Percentiles rank a stretch among this genome's conserved stretches.
phyloP scores from a whole-genome alignment of 2,797 vertebrate species.

The Distichodus sexfasciatus region DNA sequence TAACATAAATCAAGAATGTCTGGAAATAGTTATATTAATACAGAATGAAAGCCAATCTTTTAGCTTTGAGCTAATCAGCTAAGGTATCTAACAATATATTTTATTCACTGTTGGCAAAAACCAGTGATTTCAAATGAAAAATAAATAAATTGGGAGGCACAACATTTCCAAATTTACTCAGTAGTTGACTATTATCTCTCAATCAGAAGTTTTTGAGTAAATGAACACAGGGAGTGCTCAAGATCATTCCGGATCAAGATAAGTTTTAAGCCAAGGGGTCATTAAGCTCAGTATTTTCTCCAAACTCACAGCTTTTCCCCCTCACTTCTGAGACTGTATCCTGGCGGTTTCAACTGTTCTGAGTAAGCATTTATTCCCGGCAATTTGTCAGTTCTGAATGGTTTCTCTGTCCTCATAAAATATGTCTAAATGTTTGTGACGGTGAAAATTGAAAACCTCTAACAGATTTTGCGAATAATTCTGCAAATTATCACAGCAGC shows the following conservation, averaged over 20 bases:
- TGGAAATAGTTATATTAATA: neutral
- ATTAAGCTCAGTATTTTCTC: neutral
- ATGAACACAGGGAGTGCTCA: neutral
- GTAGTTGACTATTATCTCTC: too few species aligned
- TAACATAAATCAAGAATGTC: slow-evolving; percentile 13
- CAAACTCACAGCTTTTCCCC: slow-evolving; percentile 36
- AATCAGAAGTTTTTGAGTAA: neutral
- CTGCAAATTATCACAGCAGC: neutral
- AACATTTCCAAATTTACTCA: too few species aligned
- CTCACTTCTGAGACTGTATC: slow-evolving; percentile 61
- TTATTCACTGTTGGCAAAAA: too few species aligned
- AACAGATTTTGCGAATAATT: neutral
- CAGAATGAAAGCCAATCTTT: too few species aligned
- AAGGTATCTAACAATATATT: too few species aligned
- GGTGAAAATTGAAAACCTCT: neutral
- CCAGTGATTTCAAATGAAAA: too few species aligned
- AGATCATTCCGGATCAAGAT: too few species aligned
- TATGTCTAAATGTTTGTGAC: neutral
- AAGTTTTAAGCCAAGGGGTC: neutral
- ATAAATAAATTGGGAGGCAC: too few species aligned
- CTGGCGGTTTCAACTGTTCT: slow-evolving; percentile 61
- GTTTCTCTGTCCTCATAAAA: slow-evolving; percentile 60
- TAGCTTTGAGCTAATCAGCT: too few species aligned
- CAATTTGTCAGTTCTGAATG: slow-evolving; percentile 55
- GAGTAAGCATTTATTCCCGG: slow-evolving; percentile 63